phyloP scores from a whole-genome alignment of 2,888 invertebrate genomes.

The Apamea sordens region DNA sequence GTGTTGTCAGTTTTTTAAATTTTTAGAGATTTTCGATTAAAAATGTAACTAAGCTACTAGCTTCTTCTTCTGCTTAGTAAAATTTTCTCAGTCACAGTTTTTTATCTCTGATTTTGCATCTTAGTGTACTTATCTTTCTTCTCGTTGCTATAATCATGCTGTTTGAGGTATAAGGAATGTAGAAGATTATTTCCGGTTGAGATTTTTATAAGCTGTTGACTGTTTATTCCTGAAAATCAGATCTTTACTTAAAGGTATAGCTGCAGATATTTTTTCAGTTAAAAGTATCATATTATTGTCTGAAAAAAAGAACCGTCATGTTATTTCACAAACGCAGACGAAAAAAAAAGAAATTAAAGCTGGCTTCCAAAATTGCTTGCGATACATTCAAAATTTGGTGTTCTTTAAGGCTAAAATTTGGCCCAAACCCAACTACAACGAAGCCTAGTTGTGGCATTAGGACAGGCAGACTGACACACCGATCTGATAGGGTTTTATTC shows the following conservation, averaged over 20 bases:
- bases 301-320: not conserved
- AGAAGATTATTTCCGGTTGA: not conserved
- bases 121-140: not conserved
- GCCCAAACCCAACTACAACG: constrained; percentile 48
- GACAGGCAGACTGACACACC: constrained; percentile 33
- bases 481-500: constrained; percentile 45
- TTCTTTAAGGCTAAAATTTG: constrained; percentile 44
- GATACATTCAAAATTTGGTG: constrained; percentile 49
- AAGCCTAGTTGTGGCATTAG: constrained; percentile 36
- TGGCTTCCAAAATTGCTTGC: constrained; percentile 28
- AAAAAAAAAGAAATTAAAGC: constrained; percentile 10
- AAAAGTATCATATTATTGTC: not conserved
- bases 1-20: not conserved
- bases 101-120: not conserved
- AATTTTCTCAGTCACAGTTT: too few relatives aligned
- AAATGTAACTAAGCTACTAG: too few relatives aligned
- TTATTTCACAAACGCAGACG: not conserved
- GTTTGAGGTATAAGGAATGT: not conserved
- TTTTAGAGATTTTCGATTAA: too few relatives aligned
- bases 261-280: too few relatives aligned
- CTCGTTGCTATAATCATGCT: not conserved
- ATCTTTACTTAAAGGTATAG: not conserved
- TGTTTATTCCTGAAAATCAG: not conserved
- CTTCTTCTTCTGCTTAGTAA: too few relatives aligned
- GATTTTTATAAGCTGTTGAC: not conserved